phyloP scores from a whole-genome alignment of 1,140 invertebrate genomes.

The Neodiprion lecontei region DNA sequence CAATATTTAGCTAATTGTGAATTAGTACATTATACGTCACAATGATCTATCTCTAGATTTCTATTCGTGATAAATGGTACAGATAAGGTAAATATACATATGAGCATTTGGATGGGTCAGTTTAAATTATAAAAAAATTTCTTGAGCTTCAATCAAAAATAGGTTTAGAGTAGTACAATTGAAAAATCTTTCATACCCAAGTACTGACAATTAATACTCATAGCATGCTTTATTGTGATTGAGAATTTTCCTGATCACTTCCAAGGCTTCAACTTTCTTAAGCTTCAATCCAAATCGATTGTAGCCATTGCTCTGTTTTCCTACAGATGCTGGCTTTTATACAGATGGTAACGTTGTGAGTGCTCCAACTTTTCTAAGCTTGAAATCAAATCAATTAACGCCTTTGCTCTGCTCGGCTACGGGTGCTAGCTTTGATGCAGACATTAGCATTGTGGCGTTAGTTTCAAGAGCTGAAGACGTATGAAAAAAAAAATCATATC shows the following conservation, averaged over 20 bases:
- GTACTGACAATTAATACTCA: too few relatives aligned
- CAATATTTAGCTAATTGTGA: background rate
- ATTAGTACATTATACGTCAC: background rate
- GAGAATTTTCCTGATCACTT: constrained; percentile 25
- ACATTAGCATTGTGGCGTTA: background rate
- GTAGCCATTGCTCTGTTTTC: too few relatives aligned
- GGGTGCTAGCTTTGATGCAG: background rate
- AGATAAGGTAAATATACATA: background rate
- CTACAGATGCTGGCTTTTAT: too few relatives aligned
- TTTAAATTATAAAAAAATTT: too few relatives aligned
- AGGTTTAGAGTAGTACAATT: too few relatives aligned
- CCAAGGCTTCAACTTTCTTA: constrained; percentile 23
- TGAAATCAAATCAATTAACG: constrained; percentile 61
- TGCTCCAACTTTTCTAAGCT: constrained; percentile 38
- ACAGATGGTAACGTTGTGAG: too few relatives aligned
- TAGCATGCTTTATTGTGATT: too few relatives aligned
- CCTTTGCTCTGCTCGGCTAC: background rate
- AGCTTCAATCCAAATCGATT: too few relatives aligned
- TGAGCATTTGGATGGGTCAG: background rate
- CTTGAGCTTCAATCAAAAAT: too few relatives aligned
- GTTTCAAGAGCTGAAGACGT: background rate
- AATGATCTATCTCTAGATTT: background rate
- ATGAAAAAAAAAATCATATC: background rate
- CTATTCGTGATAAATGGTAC: background rate
- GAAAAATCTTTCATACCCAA: too few relatives aligned